These are phyloP conservation scores for Eupithecia abbreviata DNA, from an alignment of 2,888 invertebrate genomes.

Conservation along the genomic window DNA sequence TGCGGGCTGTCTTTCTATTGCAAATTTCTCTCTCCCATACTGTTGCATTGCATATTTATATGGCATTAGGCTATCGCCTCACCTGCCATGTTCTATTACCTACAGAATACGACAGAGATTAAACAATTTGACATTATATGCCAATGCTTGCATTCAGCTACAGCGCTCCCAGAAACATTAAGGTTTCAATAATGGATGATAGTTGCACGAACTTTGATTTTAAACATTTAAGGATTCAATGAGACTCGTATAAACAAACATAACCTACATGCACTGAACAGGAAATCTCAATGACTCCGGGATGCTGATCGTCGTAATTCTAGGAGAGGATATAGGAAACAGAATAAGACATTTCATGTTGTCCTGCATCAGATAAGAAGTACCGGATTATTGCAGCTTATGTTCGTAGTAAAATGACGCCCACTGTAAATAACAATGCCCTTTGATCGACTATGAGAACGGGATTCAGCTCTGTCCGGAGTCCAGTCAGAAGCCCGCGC, in stretches of 20 bases:
- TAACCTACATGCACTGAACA: not conserved
- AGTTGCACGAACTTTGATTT: not conserved
- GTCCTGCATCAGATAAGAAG: constrained; percentile 2
- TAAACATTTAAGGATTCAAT: not conserved
- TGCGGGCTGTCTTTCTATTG: constrained; percentile 74
- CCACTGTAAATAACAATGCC: constrained; percentile 40
- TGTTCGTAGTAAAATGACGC: constrained; percentile 21
- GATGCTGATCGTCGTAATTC: constrained; percentile 5
- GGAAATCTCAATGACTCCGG: constrained; percentile 2
- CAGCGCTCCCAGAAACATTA: constrained; percentile 11
- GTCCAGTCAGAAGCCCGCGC: constrained; percentile 46
- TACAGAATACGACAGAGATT: constrained; percentile 48
- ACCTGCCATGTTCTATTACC: constrained; percentile 56
- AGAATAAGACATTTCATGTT: constrained; percentile 31
- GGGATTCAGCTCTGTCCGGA: constrained; percentile 41
- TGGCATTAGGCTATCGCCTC: constrained; percentile 63
- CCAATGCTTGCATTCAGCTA: constrained; percentile 18
- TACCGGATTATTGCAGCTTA: constrained; percentile 9
- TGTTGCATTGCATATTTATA: constrained; percentile 69
- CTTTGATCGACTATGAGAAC: constrained; percentile 50
- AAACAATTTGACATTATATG: constrained; percentile 32
- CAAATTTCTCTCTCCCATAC: constrained; percentile 82
- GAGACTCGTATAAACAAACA: not conserved
- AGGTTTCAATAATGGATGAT: not conserved
- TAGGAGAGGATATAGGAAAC: constrained; percentile 2